Evolutionary conservation across 1,140 invertebrate genomes (phyloP), one percentile per base, ranked within the genome.

Genomic region (Drosophila prosaltans): DNA sequence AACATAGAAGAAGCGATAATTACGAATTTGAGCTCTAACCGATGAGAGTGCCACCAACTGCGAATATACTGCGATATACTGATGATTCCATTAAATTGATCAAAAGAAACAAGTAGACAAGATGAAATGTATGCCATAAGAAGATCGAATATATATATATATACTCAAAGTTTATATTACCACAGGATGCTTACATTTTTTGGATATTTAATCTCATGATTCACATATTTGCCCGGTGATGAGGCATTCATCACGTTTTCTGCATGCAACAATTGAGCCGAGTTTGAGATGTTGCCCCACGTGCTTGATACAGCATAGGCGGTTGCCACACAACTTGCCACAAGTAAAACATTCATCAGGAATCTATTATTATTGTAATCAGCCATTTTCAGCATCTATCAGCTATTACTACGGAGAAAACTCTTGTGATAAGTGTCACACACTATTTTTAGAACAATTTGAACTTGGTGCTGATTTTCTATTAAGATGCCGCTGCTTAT

Each of bases 221-320:
- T 77, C 48, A 84, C 83, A 65, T 88, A 90, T 81, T 81, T 79
- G 11, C 64, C 83, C 5, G 86, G 83, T 43, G 72, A 88, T 26
- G 86, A 90, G n/a, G 74, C 65, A 69, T 88, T 80, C 21, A 76
- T 69, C 11, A 90, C 74, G 43, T 81, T 84, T 45, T 90, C 86
- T 9, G 77, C 83, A 51, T 90, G 81, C 41, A 90, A 62, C 65
- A 90, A 69, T 69, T 90, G 86, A 45, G 86, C 83, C 30, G 86
- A 88, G 55, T 84, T 81, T 8, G 86, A 81, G 30, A 88, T 88
- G 45, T 84, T 90, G 43, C 86, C 86, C 86, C 86, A 90, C 69
- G 83, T 88, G 71, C 86, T 90, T 10, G 86, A 88, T 41, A 90
- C 79, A 41, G 83, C 72, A 51, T 67, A 72, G 4, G 65, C 67